Percentiles rank a stretch among this genome's conserved stretches.
Conservation (phyloP, 2,797 vertebrate genomes). For the Babyrousa celebensis region DNA sequence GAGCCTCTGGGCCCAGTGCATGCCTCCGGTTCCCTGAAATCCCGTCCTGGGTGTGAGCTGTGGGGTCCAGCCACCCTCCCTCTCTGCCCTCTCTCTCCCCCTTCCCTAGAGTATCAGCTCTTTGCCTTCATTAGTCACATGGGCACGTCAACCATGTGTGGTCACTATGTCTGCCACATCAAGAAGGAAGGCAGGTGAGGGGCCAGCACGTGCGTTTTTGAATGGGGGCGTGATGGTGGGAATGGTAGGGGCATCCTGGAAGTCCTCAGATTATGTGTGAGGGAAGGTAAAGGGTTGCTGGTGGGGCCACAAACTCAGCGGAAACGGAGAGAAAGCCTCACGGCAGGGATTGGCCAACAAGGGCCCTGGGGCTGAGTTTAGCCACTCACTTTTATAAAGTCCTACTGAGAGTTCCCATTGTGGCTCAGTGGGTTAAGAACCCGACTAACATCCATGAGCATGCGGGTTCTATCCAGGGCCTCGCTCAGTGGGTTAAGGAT, state of each 20-base stretch:
- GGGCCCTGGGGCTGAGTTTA: background rate
- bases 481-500: too few species aligned
- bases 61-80: background rate
- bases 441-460: too few species aligned
- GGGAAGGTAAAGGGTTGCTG: background rate
- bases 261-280: background rate
- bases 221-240: background rate
- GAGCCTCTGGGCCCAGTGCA: background rate
- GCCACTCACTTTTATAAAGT: background rate
- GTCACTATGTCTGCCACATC: conserved; percentile 99
- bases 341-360: background rate
- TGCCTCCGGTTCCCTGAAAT: background rate
- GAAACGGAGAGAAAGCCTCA: background rate
- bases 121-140: conserved; percentile 99
- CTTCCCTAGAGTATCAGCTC: conserved; percentile 96
- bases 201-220: background rate
- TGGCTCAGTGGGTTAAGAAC: too few species aligned
- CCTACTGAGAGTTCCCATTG: too few species aligned
- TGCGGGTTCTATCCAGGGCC: too few species aligned
- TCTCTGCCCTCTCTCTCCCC: conserved; percentile 31
- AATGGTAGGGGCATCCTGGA: background rate
- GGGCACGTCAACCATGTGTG: conserved; percentile 99
- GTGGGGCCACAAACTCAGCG: background rate
- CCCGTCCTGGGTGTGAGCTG: background rate
- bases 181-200: conserved; percentile 98